Evolutionary conservation across 2,888 invertebrate species (phyloP).

Genomic region (Drosophila monieri): DNA sequence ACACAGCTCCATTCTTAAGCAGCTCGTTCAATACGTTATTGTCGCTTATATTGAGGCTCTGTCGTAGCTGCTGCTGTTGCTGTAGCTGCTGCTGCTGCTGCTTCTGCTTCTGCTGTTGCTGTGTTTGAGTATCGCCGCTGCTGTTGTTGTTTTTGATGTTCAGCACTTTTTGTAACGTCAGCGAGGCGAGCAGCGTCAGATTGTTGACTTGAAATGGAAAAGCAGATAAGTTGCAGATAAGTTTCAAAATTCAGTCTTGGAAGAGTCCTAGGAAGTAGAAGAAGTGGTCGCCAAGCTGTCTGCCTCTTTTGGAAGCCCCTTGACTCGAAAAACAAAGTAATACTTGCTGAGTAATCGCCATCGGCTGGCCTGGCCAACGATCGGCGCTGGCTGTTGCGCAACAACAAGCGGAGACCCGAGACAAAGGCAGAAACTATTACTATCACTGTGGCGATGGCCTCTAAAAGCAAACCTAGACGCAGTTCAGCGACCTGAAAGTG

Average conservation of each 20-base stretch:
- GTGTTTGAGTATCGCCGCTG: slow-evolving; percentile 44
- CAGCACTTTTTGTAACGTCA: slow-evolving; percentile 77
- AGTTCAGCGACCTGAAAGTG: slow-evolving; percentile 68
- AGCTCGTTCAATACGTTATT: slow-evolving; percentile 60
- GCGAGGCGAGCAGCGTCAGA: slow-evolving; percentile 75
- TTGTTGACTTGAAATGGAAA: slow-evolving; percentile 70
- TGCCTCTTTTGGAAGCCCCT: slow-evolving; percentile 17
- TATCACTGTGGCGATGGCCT: slow-evolving; percentile 58
- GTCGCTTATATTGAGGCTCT: slow-evolving; percentile 60
- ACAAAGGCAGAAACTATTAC: slow-evolving; percentile 49
- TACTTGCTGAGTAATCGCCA: slow-evolving; percentile 33
- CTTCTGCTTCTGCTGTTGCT: slow-evolving; percentile 40
- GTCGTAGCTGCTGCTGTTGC: slow-evolving; percentile 57
- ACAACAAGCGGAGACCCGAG: slow-evolving; percentile 39
- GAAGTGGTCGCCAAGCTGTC: too few relatives aligned
- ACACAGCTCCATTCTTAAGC: slow-evolving; percentile 62
- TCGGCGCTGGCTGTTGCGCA: slow-evolving; percentile 62
- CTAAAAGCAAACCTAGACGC: slow-evolving; percentile 45
- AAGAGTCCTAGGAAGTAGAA: too few relatives aligned
- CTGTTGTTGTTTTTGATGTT: slow-evolving; percentile 75
- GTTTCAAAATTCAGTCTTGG: neutral
- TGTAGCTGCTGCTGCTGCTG: slow-evolving; percentile 40
- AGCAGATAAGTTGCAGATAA: slow-evolving; percentile 20
- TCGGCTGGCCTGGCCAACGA: slow-evolving; percentile 65
- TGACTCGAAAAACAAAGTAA: slow-evolving; percentile 6